A percentile compares a stretch with the other conserved stretches of the same genome.
These are phyloP conservation scores for Pangasianodon gigas DNA, from an alignment of 2,113 vertebrate genomes.

Conservation along the genomic window DNA sequence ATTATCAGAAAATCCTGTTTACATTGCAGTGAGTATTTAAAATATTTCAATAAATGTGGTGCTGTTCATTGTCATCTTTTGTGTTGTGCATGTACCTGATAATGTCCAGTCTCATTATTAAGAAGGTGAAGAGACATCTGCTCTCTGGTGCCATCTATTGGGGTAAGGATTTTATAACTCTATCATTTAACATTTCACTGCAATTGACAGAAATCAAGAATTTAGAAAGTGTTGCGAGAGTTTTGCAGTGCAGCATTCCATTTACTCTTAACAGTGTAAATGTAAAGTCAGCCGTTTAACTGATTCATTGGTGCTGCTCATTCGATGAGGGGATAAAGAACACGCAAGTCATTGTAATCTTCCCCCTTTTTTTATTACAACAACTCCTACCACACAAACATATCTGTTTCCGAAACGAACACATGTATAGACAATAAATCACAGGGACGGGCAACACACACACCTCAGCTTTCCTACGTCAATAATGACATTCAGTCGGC, in stretches of 20 bases:
- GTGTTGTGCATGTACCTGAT: not conserved
- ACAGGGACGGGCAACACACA: not conserved
- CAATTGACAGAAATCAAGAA: not conserved
- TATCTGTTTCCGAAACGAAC: conserved; percentile 25
- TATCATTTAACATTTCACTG: not conserved
- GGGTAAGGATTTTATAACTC: not conserved
- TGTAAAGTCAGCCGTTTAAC: not conserved
- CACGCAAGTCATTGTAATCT: not conserved
- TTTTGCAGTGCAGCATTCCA: not conserved
- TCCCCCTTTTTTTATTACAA: conserved; percentile 49
- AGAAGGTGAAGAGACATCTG: not conserved
- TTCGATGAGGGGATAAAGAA: not conserved
- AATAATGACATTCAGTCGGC: not conserved
- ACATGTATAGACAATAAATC: conserved; percentile 41
- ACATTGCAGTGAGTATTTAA: conserved; percentile 61
- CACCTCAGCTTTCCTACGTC: not conserved
- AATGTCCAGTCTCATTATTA: not conserved
- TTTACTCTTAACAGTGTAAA: not conserved
- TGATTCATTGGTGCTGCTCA: too few species aligned
- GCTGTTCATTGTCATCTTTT: not conserved
- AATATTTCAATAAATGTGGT: conserved; percentile 40
- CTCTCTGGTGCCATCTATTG: not conserved
- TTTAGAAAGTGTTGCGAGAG: not conserved
- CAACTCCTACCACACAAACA: not conserved
- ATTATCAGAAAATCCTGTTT: conserved; percentile 63